These are phyloP conservation scores for Rhinolophus ferrumequinum DNA, from an alignment of 2,113 vertebrate species.

Conservation along the genomic window DNA sequence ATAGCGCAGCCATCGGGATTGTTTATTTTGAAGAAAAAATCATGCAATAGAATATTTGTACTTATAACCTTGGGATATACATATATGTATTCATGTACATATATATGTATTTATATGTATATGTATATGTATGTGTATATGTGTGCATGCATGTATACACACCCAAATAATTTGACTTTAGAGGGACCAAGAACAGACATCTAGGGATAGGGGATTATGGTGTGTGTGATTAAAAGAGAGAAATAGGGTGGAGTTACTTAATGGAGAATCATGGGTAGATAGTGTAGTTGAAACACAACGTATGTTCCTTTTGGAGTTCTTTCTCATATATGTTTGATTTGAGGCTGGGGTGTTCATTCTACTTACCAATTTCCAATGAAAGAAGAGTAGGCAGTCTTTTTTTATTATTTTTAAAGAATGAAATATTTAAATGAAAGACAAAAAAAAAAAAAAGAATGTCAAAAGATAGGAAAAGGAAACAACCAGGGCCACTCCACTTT, in stretches of 20 bases:
- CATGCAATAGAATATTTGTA: neutral
- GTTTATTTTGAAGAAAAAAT: conserved; percentile 45
- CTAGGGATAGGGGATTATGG: neutral
- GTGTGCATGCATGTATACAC: neutral
- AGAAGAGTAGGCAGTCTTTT: neutral
- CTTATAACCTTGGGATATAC: neutral
- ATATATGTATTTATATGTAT: neutral
- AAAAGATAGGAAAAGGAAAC: neutral
- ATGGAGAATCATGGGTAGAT: neutral
- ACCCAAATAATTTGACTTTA: conserved; percentile 5
- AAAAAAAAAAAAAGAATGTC: neutral
- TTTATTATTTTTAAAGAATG: neutral
- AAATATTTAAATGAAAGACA: conserved; percentile 30
- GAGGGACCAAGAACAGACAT: neutral
- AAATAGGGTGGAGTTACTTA: neutral
- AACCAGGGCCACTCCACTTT: neutral
- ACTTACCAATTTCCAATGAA: neutral
- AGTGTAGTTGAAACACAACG: neutral
- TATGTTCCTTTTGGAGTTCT: conserved; percentile 5
- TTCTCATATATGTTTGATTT: neutral
- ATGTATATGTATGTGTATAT: neutral
- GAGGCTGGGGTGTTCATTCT: neutral
- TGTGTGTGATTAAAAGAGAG: neutral
- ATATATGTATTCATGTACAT: neutral
- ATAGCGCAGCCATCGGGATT: neutral